Percentiles rank a stretch among this genome's conserved stretches.
Conservation (phyloP, 2,113 vertebrate species). For the Pterocles gutturalis region DNA sequence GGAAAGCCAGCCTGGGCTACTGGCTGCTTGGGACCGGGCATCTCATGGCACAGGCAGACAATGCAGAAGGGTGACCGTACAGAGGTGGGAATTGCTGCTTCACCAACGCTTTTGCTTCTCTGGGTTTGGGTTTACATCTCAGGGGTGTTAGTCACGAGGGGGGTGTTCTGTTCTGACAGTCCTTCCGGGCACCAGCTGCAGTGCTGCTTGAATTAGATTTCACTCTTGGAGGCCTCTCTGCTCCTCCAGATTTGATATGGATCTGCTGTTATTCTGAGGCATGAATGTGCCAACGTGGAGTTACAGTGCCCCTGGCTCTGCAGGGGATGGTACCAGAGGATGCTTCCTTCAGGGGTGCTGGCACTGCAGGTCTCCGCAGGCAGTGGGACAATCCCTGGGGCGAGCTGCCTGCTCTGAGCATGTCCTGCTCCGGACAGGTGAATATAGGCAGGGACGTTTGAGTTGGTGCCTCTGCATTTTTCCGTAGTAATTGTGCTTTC, state of each 20-base stretch:
- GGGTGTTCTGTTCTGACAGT: background rate
- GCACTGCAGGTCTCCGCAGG: background rate
- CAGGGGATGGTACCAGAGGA: background rate
- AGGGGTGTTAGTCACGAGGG: background rate
- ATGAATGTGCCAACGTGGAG: accelerated
- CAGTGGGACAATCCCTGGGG: too few species aligned
- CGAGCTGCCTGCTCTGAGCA: background rate
- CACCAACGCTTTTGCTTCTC: accelerated
- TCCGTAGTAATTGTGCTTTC: background rate
- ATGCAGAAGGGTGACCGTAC: background rate
- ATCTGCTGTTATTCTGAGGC: background rate
- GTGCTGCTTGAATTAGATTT: background rate
- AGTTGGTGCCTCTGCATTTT: background rate
- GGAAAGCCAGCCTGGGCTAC: background rate
- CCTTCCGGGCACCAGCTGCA: background rate
- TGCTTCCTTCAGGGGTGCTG: background rate
- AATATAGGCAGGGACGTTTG: accelerated
- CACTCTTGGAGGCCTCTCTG: background rate
- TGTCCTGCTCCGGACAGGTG: background rate
- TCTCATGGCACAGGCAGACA: background rate
- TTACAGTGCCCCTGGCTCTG: background rate
- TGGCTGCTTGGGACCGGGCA: accelerated
- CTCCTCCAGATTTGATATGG: background rate
- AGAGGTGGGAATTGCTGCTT: background rate
- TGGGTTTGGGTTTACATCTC: background rate